These are phyloP conservation scores for Sclerurus mexicanus DNA, from an alignment of 2,113 vertebrate genomes.

Conservation along the genomic window DNA sequence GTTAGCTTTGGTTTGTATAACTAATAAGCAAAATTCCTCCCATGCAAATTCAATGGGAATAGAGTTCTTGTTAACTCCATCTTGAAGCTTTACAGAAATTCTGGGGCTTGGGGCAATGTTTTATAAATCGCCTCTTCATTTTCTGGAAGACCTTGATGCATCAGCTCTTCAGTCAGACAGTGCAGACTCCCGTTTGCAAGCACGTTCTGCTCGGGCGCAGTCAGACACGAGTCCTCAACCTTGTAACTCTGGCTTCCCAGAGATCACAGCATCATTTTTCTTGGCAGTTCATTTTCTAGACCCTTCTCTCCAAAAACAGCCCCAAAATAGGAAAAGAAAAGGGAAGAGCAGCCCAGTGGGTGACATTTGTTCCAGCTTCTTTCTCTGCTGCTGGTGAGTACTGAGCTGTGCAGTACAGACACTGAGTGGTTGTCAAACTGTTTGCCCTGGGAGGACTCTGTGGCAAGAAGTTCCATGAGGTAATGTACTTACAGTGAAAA, in stretches of 20 bases:
- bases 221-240: background rate
- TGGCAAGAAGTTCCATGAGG: background rate
- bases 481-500: background rate
- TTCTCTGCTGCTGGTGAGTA: background rate
- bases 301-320: background rate
- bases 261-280: background rate
- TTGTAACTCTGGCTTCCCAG: background rate
- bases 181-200: background rate
- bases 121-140: background rate
- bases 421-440: background rate
- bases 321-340: background rate
- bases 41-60: background rate
- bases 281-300: background rate
- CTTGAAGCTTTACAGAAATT: background rate
- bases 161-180: rapidly evolving
- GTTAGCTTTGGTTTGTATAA: background rate
- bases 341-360: background rate
- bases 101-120: background rate
- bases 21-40: background rate
- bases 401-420: background rate
- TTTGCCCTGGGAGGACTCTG: background rate
- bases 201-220: background rate
- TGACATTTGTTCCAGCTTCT: background rate
- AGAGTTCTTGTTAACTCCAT: background rate
- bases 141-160: background rate